Base-by-base conservation (phyloP, 2,797 vertebrate genomes). In the Echiichthys vipera region DNA sequence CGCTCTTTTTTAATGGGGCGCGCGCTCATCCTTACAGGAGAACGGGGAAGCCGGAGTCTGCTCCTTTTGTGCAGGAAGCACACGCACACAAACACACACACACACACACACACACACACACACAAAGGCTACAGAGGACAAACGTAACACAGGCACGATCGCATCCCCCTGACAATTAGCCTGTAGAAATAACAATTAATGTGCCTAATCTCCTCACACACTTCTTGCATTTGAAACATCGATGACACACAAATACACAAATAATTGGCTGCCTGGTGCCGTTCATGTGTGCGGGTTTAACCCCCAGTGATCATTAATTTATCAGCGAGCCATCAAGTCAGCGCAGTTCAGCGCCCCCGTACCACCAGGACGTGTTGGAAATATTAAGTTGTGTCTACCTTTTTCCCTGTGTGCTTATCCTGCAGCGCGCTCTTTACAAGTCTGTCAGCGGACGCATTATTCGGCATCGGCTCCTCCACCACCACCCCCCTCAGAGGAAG, bases 381-480 rank as follows among this genome's bases (percentile, higher is more conserved):
- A 92, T 93, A 37, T 84, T 75, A 91, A 92, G 89, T 95, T 90
- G 34, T 13, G 34, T 13, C 57, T 83, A 95, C 95, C 96, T 95
- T 94, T 65, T 75, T 85, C 76, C 4, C 79, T 1, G 72, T 10
- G 51, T 77, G 91, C 71, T 58, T 67, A 88, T 93, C 91, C 94
- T 93, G 88, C 91, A 86, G 81, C 74, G 90, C 85, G 88, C 88
- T 89, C 83, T 80, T 85, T 5, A 39, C 77, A 59, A 87, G 88
- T 77, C 91, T 82, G 65, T 84, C 88, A 12, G 86, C 73, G 78
- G 87, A 77, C 71, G 74, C 80, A 30, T 56, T 85, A 72, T 65
- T 74, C 64, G 32, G 29, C 71, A 1, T 15, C 69, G 74, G 70
- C 74, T 84, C 77, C 59, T 73, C 85, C 77, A n/a, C 50, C 81